These are phyloP conservation scores for Platichthys stellatus DNA, from an alignment of 2,113 vertebrate species.

Conservation along the genomic window DNA sequence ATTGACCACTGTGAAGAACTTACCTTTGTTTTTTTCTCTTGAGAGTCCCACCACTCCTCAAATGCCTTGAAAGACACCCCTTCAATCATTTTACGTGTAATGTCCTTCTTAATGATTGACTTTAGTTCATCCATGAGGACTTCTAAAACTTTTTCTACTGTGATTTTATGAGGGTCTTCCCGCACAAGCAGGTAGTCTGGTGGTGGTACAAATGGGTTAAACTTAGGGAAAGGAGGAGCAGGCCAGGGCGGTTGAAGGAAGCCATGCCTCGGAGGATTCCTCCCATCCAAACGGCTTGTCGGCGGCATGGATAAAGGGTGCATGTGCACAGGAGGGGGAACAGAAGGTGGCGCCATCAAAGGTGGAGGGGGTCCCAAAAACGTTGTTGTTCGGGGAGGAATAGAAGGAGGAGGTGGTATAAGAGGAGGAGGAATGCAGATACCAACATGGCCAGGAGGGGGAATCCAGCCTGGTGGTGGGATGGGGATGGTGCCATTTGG, in stretches of 20 bases:
- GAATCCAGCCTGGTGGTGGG: conserved; percentile 75
- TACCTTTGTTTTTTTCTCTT: conserved; percentile 91
- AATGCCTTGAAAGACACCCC: conserved; percentile 93
- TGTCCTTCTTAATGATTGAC: conserved; percentile 93
- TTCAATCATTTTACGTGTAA: conserved; percentile 94
- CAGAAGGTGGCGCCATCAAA: conserved; percentile 45
- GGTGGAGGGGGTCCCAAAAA: conserved; percentile 62
- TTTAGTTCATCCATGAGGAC: conserved; percentile 92
- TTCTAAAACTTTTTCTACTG: conserved; percentile 89
- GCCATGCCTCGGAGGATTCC: conserved; percentile 78
- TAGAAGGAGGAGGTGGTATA: conserved; percentile 44
- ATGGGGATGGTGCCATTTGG: conserved; percentile 71
- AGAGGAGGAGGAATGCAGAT: conserved; percentile 52
- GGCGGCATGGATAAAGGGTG: conserved; percentile 82
- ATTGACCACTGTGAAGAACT: background rate
- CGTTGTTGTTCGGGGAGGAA: conserved; percentile 46
- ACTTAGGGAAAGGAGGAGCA: conserved; percentile 82
- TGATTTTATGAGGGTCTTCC: conserved; percentile 88
- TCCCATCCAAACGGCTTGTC: conserved; percentile 83
- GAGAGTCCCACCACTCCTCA: conserved; percentile 96
- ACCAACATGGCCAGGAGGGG: conserved; percentile 21
- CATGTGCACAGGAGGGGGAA: conserved; percentile 76
- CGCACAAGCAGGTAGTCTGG: conserved; percentile 84
- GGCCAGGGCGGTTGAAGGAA: conserved; percentile 85
- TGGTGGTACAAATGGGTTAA: conserved; percentile 90